Evolutionary conservation across 2,888 invertebrate genomes (phyloP).

Genomic region (Melieria omissa): DNA sequence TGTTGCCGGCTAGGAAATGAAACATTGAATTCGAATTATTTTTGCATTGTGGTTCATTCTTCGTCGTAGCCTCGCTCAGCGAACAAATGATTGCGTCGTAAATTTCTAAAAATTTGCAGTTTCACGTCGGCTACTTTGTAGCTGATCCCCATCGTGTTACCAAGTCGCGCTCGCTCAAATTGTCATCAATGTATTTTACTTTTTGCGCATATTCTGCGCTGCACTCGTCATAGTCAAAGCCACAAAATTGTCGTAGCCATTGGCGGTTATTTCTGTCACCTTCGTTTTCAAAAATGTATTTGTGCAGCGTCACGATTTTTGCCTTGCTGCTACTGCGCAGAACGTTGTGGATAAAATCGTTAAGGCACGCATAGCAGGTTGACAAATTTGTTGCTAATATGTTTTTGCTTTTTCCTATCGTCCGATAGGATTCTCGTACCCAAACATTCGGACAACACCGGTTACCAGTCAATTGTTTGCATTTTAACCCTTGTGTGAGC

Average conservation of each 20-base stretch:
- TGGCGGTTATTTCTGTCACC: constrained; percentile 37
- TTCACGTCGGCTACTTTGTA: constrained; percentile 30
- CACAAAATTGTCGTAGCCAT: constrained; percentile 36
- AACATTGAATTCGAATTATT: no score
- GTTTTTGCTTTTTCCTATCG: no score
- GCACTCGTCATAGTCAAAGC: constrained; percentile 34
- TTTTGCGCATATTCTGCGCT: constrained; percentile 29
- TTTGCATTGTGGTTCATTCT: no score
- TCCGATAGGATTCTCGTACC: no score
- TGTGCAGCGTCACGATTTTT: constrained; percentile 31
- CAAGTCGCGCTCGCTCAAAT: constrained; percentile 27
- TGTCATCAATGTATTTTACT: constrained; percentile 23
- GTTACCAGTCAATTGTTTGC: no score
- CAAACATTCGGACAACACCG: no score
- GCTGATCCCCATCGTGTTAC: constrained; percentile 24
- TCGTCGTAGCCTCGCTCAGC: constrained; percentile 10
- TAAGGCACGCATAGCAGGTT: neutral
- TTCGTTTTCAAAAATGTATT: constrained; percentile 36
- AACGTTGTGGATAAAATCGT: constrained; percentile 17
- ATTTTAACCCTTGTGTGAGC: no score
- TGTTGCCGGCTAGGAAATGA: no score
- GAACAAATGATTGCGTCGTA: constrained; percentile 15
- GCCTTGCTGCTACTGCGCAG: constrained; percentile 28
- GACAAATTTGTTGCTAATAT: no score
- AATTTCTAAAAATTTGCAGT: constrained; percentile 31